Evolutionary conservation across 2,888 invertebrate genomes (phyloP).

Genomic region (Thymelicus lineola): DNA sequence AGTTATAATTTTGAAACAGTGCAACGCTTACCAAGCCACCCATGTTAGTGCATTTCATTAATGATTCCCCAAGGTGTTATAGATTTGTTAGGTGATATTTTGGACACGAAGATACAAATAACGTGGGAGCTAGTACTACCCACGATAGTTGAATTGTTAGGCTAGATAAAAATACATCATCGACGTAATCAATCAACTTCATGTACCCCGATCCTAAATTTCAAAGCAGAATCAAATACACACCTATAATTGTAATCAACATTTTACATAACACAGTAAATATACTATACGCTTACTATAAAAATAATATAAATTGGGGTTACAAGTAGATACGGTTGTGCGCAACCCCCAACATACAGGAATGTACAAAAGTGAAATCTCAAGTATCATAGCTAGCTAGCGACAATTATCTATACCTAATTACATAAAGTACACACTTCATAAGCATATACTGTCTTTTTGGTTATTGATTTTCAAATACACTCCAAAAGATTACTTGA

Average conservation of each 20-base stretch:
- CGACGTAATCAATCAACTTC: not conserved
- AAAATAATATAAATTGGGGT: conserved; percentile 30
- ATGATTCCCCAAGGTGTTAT: conserved; percentile 34
- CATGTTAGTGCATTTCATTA: conserved; percentile 47
- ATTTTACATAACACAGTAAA: conserved; percentile 23
- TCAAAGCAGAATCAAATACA: conserved; percentile 11
- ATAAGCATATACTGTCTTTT: conserved; percentile 73
- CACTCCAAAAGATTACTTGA: conserved; percentile 31
- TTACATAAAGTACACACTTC: conserved; percentile 62
- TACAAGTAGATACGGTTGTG: conserved; percentile 23
- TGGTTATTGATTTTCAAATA: conserved; percentile 50
- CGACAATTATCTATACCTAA: conserved; percentile 40
- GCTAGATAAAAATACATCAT: conserved; percentile 24
- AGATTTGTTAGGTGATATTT: conserved; percentile 24
- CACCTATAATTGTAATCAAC: conserved; percentile 18
- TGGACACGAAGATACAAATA: conserved; percentile 16
- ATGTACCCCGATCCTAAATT: not conserved
- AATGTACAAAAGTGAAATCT: conserved; percentile 30
- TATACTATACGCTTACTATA: conserved; percentile 32
- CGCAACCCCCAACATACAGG: conserved; percentile 30
- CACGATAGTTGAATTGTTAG: conserved; percentile 5
- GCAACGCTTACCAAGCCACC: conserved; percentile 50
- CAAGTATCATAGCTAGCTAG: conserved; percentile 31
- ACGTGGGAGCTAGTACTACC: conserved; percentile 7
- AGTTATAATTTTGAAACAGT: conserved; percentile 43